These are phyloP conservation scores for Eulemur rubriventer DNA, from an alignment of 2,797 vertebrate species.

Conservation along the genomic window DNA sequence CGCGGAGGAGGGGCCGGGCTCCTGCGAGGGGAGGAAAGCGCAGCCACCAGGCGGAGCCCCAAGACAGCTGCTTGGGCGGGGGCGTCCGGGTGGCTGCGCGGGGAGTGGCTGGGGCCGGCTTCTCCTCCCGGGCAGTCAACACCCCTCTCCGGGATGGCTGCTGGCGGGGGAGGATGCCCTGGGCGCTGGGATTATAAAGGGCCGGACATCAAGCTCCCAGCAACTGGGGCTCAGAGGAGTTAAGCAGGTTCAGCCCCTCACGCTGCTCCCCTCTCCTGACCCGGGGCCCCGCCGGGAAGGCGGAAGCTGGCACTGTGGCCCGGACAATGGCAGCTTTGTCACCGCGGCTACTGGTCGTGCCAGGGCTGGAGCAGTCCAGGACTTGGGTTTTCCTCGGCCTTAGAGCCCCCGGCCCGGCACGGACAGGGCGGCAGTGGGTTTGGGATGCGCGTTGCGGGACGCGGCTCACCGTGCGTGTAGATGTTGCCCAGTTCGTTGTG, in stretches of 20 bases:
- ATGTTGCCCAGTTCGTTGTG: conserved; percentile 97
- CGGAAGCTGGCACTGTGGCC: conserved; percentile 23
- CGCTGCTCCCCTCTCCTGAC: background rate
- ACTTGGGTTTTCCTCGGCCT: background rate
- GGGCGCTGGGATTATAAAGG: conserved; percentile 11
- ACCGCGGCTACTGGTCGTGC: background rate
- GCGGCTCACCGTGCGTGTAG: conserved; percentile 93
- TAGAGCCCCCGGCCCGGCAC: background rate
- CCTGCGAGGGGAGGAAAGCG: background rate
- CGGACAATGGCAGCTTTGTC: conserved; percentile 78
- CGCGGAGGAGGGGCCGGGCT: conserved; percentile 25
- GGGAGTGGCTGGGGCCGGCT: background rate
- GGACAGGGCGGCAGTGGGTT: background rate
- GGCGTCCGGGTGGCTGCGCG: background rate
- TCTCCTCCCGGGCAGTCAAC: background rate
- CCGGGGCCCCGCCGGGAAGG: background rate
- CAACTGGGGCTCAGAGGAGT: conserved; percentile 37
- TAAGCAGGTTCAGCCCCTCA: conserved; percentile 9
- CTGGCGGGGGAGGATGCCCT: background rate
- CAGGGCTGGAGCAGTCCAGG: background rate
- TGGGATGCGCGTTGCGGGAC: background rate
- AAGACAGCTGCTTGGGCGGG: background rate
- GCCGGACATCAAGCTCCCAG: background rate
- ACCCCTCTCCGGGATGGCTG: background rate
- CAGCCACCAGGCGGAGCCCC: conserved; percentile 31